These are phyloP conservation scores for Drosophila quinaria DNA, from an alignment of 2,888 invertebrate genomes.

Conservation along the genomic window DNA sequence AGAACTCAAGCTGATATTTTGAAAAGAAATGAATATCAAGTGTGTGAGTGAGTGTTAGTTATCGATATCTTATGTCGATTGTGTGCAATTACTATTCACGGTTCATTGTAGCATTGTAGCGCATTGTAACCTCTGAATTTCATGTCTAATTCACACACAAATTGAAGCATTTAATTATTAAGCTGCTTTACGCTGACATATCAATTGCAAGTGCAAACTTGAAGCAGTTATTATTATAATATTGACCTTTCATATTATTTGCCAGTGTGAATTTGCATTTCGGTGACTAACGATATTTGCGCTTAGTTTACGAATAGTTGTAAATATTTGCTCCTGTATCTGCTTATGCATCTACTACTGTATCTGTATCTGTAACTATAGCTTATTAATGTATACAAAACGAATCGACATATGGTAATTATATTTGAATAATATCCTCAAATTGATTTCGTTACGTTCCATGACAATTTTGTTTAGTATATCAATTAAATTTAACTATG, in stretches of 20 bases:
- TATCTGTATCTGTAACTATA: slow-evolving; percentile 17
- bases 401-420: slow-evolving; percentile 32
- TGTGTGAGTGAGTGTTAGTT: background rate
- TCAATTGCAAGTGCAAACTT: slow-evolving; percentile 15
- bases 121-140: slow-evolving; percentile 14
- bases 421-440: slow-evolving; percentile 28
- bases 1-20: slow-evolving; percentile 27
- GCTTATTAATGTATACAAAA: slow-evolving; percentile 46
- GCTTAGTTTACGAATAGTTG: slow-evolving; percentile 50
- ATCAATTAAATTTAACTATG: slow-evolving; percentile 57
- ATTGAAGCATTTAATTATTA: slow-evolving; percentile 16
- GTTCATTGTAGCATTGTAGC: slow-evolving; percentile 25
- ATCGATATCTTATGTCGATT: slow-evolving; percentile 32
- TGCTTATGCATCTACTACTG: background rate
- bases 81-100: slow-evolving; percentile 25
- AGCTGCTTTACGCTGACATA: slow-evolving; percentile 26
- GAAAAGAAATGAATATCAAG: slow-evolving; percentile 5
- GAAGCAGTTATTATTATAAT: slow-evolving; percentile 13
- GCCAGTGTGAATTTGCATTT: slow-evolving; percentile 23
- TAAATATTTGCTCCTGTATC: slow-evolving; percentile 32
- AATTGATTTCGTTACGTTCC: slow-evolving; percentile 46
- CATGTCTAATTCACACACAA: slow-evolving; percentile 7
- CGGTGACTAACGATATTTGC: slow-evolving; percentile 52
- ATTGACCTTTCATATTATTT: slow-evolving; percentile 19
- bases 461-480: slow-evolving; percentile 21